These are phyloP conservation scores for Australoheros facetus DNA, from an alignment of 2,797 vertebrate genomes.

Conservation along the genomic window DNA sequence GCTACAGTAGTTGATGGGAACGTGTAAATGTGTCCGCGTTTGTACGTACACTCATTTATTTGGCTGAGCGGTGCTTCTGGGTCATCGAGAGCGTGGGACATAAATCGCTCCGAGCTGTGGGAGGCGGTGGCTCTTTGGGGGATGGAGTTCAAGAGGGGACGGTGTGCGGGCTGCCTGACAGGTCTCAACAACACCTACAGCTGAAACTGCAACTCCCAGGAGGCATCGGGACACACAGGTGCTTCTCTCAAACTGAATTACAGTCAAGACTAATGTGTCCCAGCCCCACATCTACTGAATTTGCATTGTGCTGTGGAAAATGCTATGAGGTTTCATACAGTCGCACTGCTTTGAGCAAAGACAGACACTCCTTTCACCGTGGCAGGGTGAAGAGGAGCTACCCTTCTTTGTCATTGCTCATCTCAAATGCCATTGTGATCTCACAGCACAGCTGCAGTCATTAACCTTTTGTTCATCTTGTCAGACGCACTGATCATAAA, in stretches of 20 bases:
- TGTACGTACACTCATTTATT: constrained; percentile 4
- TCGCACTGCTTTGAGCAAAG: background rate
- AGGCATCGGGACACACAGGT: background rate
- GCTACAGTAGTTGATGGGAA: constrained; percentile 14
- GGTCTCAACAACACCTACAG: background rate
- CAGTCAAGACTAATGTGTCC: background rate
- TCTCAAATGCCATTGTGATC: background rate
- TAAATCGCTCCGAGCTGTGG: constrained; percentile 9
- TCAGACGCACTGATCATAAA: background rate
- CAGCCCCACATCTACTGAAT: background rate
- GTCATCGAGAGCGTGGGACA: constrained; percentile 59
- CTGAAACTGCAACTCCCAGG: background rate
- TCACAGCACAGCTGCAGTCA: constrained; percentile 5
- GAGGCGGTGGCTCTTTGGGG: constrained; percentile 1
- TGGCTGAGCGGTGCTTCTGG: constrained; percentile 10
- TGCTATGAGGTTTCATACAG: accelerated
- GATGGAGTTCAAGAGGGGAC: background rate
- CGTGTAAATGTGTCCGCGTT: constrained; percentile 5
- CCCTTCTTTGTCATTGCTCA: background rate
- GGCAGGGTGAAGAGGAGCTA: background rate
- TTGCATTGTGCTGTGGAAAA: accelerated
- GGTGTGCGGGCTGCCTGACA: background rate
- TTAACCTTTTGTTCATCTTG: background rate
- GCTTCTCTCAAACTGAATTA: background rate
- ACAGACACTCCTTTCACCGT: background rate